Conservation (phyloP, 2,888 invertebrate genomes). For the Caenorhabditis sp. region DNA sequence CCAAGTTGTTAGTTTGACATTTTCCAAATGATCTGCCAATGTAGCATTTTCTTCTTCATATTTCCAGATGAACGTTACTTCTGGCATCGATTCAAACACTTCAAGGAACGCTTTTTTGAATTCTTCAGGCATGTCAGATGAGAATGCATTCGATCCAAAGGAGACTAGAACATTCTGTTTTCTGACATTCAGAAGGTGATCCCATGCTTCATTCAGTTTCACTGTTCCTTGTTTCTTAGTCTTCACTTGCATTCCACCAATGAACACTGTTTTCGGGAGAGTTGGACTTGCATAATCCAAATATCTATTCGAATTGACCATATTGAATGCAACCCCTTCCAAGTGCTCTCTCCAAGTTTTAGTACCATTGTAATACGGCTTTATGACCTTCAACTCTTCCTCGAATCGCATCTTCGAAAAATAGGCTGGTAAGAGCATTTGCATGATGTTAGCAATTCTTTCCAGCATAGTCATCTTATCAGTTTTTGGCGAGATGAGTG, state of each 20-base stretch:
- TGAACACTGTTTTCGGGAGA: conserved; percentile 62
- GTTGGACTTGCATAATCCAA: conserved; percentile 62
- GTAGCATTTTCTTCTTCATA: conserved; percentile 61
- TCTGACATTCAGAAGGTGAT: conserved; percentile 36
- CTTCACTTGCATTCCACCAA: conserved; percentile 66
- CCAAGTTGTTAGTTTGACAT: conserved; percentile 65
- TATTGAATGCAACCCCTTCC: conserved; percentile 38
- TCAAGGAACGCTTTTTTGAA: conserved; percentile 39
- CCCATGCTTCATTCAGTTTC: conserved; percentile 43
- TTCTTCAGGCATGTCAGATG: conserved; percentile 41
- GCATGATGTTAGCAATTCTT: conserved; percentile 21
- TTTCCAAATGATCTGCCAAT: conserved; percentile 45
- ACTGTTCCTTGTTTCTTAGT: conserved; percentile 28
- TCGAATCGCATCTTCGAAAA: conserved; percentile 26
- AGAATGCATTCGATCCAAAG: conserved; percentile 61
- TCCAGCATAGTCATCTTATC: conserved; percentile 49
- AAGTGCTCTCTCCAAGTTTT: conserved; percentile 44
- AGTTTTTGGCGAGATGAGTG: conserved; percentile 24
- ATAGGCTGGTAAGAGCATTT: conserved; percentile 23
- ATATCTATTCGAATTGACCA: conserved; percentile 61
- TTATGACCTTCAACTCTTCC: conserved; percentile 34
- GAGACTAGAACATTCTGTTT: conserved; percentile 60
- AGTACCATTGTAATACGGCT: conserved; percentile 15
- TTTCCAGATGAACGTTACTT: conserved; percentile 66
- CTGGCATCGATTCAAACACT: conserved; percentile 56